phyloP scores from a whole-genome alignment of 2,888 invertebrate species.

The Euplexia lucipara region DNA sequence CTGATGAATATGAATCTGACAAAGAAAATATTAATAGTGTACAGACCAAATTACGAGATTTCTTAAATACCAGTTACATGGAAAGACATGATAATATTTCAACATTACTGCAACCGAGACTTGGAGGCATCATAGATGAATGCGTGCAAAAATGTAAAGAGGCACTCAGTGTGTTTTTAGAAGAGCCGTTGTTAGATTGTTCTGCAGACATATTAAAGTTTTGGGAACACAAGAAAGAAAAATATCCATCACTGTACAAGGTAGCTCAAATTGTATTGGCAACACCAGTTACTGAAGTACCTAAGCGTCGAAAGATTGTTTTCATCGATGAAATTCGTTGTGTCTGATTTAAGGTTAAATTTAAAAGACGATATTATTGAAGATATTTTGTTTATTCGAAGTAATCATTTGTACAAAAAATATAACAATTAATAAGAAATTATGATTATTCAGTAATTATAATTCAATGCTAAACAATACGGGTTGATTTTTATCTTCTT shows the following conservation, averaged over 20 bases:
- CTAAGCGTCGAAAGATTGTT: slow-evolving; percentile 3
- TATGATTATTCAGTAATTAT: too few species aligned
- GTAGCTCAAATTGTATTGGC: slow-evolving; percentile 1
- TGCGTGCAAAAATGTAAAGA: not conserved
- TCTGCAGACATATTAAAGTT: slow-evolving; percentile 6
- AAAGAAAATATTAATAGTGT: too few species aligned
- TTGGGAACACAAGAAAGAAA: slow-evolving; percentile 6
- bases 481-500: too few species aligned
- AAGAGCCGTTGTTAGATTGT: slow-evolving; percentile 7
- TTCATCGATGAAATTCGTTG: slow-evolving; percentile 3
- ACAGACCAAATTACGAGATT: too few species aligned
- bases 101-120: slow-evolving; percentile 10
- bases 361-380: slow-evolving; percentile 8
- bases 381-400: slow-evolving; percentile 4
- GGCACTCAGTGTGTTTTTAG: slow-evolving; percentile 5
- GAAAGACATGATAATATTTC: slow-evolving; percentile 2
- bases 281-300: slow-evolving; percentile 3
- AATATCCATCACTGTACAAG: slow-evolving; percentile 2
- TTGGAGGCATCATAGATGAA: slow-evolving; percentile 1
- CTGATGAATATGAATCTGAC: too few species aligned
- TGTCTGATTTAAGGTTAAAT: slow-evolving; percentile 5
- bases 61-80: too few species aligned
- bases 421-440: too few species aligned
- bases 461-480: too few species aligned
- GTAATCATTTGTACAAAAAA: too few species aligned